A percentile compares a stretch with the other conserved stretches of the same genome.
Evolutionary conservation across 2,797 vertebrate genomes (phyloP).

Genomic region (Paratrypauchen microcephalus): DNA sequence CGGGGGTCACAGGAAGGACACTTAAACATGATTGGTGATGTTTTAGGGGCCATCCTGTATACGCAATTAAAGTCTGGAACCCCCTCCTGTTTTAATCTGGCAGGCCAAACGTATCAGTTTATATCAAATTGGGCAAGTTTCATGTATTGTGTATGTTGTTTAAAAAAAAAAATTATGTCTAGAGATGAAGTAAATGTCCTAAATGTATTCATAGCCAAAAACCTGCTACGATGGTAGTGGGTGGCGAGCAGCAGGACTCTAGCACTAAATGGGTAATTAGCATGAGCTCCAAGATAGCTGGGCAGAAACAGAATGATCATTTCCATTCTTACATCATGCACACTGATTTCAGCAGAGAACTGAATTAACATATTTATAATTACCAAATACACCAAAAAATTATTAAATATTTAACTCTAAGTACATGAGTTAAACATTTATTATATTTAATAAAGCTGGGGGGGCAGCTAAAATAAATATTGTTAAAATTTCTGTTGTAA

Average conservation of each 20-base stretch:
- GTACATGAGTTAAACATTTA: no score
- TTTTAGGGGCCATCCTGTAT: background rate
- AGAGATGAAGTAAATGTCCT: background rate
- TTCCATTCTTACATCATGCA: background rate
- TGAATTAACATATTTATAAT: no score
- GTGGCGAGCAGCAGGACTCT: background rate
- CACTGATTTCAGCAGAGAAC: no score
- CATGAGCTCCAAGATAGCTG: background rate
- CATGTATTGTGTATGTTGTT: background rate
- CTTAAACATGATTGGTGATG: background rate
- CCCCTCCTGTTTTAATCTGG: background rate
- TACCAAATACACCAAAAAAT: no score
- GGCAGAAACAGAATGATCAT: background rate
- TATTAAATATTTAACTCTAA: no score
- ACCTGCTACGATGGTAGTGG: background rate
- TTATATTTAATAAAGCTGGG: no score
- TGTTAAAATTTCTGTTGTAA: no score
- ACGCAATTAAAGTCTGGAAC: background rate
- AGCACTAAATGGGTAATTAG: background rate
- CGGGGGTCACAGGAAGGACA: constrained; percentile 23
- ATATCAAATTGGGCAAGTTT: background rate
- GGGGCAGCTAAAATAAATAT: no score
- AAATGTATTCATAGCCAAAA: background rate
- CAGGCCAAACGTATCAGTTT: background rate
- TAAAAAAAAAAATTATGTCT: background rate